Evolutionary conservation across 2,888 invertebrate genomes (phyloP), one percentile per base, ranked within the genome.

Genomic region (Pyrochroa serraticornis): DNA sequence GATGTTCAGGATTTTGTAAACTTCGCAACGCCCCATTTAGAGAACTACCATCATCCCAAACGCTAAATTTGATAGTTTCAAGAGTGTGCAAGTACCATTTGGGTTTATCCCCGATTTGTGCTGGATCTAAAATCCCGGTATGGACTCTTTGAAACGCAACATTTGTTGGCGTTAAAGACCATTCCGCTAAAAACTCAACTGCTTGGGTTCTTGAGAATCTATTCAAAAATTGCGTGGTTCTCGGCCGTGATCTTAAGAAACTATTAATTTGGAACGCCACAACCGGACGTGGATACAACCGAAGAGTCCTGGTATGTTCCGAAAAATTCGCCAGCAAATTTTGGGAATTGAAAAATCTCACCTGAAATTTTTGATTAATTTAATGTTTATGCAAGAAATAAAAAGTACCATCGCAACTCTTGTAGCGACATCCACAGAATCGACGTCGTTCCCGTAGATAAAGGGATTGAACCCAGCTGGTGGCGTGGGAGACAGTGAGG

Each of bases 251-350:
- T 60, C 97, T 85, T 7, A 99, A 83, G 76, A 98, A 98, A 75
- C 95, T 95, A 80, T 96, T 93, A 71, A 96, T 93, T 81, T 99
- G 99, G 74, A 99, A 96, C 3, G 99, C 98, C 3, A 99, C 99
- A 1, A 99, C 99, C 0, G 99, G 98, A 50, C 99, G 84, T 1
- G 99, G 99, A 80, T 98, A 99, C 0, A 99, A 82, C 0, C 99
- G 85, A 57, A 99, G 80, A 0, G 97, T 99, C 55, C 99, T 85
- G 1, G 98, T 98, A 79, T 99, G 98, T 74, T 99, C 99, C 67
- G 93, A 91, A 76, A 99, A 98, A 78, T 99, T 97, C 0, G 96
- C 97, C 69, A 99, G 81, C 7, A 97, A 87, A 76, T 98, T 99
- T 74, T 96, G 91, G 0, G 98, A 97, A 80, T 98, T 97, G 84